Percentiles rank a stretch among this genome's conserved stretches.
phyloP scores from a whole-genome alignment of 2,888 invertebrate genomes.

The Rhagophthalmus giganteus region DNA sequence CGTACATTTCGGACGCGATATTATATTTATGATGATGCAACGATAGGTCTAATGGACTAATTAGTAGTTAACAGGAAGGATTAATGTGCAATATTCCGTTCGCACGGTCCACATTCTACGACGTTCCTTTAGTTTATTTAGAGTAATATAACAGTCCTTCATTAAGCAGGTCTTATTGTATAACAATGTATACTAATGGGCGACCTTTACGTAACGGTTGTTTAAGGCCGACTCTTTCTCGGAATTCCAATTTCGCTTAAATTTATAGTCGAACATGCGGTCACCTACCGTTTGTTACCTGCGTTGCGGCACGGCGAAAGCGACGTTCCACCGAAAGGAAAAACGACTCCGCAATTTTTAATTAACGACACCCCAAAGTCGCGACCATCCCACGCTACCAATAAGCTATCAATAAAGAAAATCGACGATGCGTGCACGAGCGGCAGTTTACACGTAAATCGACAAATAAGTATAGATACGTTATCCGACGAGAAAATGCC shows the following conservation, averaged over 20 bases:
- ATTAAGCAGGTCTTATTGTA: conserved; percentile 24
- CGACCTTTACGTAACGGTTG: conserved; percentile 18
- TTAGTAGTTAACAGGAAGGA: conserved; percentile 27
- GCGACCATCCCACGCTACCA: too few species aligned
- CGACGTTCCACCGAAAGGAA: not conserved
- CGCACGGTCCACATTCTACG: conserved; percentile 23
- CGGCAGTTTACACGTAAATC: not conserved
- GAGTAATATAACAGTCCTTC: conserved; percentile 24
- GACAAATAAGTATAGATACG: too few species aligned
- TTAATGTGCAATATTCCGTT: conserved; percentile 18
- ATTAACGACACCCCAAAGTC: too few species aligned
- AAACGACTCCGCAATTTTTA: too few species aligned
- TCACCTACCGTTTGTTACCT: conserved; percentile 3
- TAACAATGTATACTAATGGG: conserved; percentile 21
- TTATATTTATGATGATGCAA: conserved; percentile 20
- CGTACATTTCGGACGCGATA: conserved; percentile 4
- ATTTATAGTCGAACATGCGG: conserved; percentile 7
- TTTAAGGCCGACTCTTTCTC: conserved; percentile 21
- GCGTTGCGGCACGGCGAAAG: not conserved
- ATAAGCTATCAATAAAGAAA: not conserved
- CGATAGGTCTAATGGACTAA: conserved; percentile 22
- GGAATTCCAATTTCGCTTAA: conserved; percentile 17
- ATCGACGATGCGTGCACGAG: not conserved
- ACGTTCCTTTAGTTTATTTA: conserved; percentile 23
- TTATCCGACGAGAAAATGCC: too few species aligned